These are phyloP conservation scores for Folsomia manolachei DNA, from an alignment of 2,888 invertebrate genomes.

Conservation along the genomic window DNA sequence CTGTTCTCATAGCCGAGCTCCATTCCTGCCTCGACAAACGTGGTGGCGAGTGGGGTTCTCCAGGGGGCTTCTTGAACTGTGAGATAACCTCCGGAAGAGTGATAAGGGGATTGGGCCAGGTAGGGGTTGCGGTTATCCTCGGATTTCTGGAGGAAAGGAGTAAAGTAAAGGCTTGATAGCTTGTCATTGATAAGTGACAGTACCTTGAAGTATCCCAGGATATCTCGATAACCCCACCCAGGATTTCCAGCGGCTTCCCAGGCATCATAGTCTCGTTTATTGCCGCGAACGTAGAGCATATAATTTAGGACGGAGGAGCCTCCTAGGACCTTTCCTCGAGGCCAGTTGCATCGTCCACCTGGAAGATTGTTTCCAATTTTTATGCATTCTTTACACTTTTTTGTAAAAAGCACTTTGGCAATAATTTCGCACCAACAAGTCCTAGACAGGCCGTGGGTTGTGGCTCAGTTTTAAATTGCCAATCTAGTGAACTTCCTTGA, in stretches of 20 bases:
- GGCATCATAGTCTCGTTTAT: constrained; percentile 76
- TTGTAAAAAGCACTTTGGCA: too few relatives aligned
- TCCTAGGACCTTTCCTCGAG: constrained; percentile 76
- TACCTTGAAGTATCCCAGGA: constrained; percentile 72
- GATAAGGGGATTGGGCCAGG: constrained; percentile 69
- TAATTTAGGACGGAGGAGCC: constrained; percentile 58
- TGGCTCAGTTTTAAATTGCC: constrained; percentile 87
- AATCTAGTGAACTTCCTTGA: constrained; percentile 57
- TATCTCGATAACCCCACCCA: constrained; percentile 82
- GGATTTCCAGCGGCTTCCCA: constrained; percentile 78
- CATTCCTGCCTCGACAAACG: constrained; percentile 83
- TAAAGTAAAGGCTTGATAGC: constrained; percentile 2
- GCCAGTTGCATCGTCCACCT: constrained; percentile 75
- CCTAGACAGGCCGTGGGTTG: constrained; percentile 77
- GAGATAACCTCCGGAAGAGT: constrained; percentile 70
- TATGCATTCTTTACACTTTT: background rate
- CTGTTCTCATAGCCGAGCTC: constrained; percentile 86
- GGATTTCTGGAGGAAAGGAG: constrained; percentile 62
- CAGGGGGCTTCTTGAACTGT: constrained; percentile 75
- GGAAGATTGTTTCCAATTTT: background rate
- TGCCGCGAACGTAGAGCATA: constrained; percentile 60
- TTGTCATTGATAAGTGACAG: too few relatives aligned
- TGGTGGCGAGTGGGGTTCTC: constrained; percentile 77
- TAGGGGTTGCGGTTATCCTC: constrained; percentile 86
- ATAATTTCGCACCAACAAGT: constrained; percentile 58